A percentile compares a stretch with the other conserved stretches of the same genome.
phyloP scores from a whole-genome alignment of 2,113 vertebrate genomes.

The Takifugu bimaculatus region DNA sequence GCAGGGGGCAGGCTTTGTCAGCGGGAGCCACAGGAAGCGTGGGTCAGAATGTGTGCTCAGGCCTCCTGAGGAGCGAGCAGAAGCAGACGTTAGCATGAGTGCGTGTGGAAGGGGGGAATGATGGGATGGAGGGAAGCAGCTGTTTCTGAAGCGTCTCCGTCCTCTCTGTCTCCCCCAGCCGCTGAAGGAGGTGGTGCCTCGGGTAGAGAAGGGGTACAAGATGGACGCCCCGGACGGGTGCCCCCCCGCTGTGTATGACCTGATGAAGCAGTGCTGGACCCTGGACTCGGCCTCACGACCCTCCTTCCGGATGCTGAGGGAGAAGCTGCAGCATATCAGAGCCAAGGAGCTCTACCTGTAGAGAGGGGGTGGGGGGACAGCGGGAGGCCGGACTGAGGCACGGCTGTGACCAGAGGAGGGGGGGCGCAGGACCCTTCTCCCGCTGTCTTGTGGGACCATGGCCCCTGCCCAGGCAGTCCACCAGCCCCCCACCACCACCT shows the following conservation, averaged over 20 bases:
- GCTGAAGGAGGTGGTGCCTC: slow-evolving; percentile 93
- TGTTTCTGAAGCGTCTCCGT: not conserved
- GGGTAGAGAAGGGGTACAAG: slow-evolving; percentile 96
- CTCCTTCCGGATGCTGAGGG: slow-evolving; percentile 88
- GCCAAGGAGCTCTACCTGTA: slow-evolving; percentile 92
- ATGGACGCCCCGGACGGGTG: slow-evolving; percentile 95
- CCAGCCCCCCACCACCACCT: slow-evolving; percentile 16
- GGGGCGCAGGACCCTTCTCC: slow-evolving; percentile 32
- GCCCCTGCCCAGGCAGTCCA: slow-evolving; percentile 27
- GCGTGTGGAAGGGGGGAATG: not conserved
- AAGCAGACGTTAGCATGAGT: too few relatives aligned
- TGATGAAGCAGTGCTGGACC: slow-evolving; percentile 98
- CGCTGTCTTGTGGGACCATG: slow-evolving; percentile 48
- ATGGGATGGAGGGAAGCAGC: not conserved
- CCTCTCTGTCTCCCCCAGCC: slow-evolving; percentile 72
- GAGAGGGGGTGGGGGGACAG: slow-evolving; percentile 49
- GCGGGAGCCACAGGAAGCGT: too few relatives aligned
- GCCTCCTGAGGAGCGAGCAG: too few relatives aligned
- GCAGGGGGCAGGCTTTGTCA: slow-evolving; percentile 50
- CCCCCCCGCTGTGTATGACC: slow-evolving; percentile 84
- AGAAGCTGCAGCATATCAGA: slow-evolving; percentile 93
- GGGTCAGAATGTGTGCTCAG: too few relatives aligned
- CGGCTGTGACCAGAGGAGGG: slow-evolving; percentile 23
- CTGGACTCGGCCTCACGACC: slow-evolving; percentile 83
- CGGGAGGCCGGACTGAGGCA: slow-evolving; percentile 19